These are phyloP conservation scores for Lycocerus yunnanus DNA, from an alignment of 2,888 invertebrate genomes.

Conservation along the genomic window DNA sequence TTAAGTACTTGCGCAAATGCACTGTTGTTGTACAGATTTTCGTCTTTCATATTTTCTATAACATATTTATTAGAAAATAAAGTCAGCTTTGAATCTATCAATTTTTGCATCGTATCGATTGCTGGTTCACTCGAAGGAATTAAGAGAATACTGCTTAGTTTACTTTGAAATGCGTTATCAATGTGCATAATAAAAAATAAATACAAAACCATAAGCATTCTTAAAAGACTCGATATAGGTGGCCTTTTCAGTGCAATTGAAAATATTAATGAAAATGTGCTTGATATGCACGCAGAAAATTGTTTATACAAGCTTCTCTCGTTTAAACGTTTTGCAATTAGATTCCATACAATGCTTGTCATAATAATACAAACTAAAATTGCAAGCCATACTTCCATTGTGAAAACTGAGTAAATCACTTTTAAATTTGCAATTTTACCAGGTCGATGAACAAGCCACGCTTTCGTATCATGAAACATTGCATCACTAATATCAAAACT, in stretches of 20 bases:
- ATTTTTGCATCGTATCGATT: neutral
- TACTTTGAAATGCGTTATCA: neutral
- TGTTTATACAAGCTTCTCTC: neutral
- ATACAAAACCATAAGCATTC: neutral
- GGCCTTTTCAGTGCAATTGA: neutral
- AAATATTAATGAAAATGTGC: neutral
- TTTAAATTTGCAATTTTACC: neutral
- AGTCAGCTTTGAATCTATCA: neutral
- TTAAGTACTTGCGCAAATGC: neutral
- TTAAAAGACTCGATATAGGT: neutral
- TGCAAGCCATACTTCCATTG: neutral
- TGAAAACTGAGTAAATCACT: neutral
- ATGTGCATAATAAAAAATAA: neutral
- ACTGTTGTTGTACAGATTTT: neutral
- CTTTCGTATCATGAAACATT: neutral
- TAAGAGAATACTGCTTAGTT: neutral
- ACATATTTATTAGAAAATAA: neutral
- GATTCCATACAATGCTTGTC: neutral
- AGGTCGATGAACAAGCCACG: constrained; percentile 2
- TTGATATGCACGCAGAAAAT: neutral
- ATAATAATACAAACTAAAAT: neutral
- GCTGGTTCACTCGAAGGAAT: neutral
- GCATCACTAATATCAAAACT: neutral
- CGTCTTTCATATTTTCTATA: neutral
- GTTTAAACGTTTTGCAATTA: neutral